These are phyloP conservation scores for Rhagonycha fulva DNA, from an alignment of 2,888 invertebrate species.

Conservation along the genomic window DNA sequence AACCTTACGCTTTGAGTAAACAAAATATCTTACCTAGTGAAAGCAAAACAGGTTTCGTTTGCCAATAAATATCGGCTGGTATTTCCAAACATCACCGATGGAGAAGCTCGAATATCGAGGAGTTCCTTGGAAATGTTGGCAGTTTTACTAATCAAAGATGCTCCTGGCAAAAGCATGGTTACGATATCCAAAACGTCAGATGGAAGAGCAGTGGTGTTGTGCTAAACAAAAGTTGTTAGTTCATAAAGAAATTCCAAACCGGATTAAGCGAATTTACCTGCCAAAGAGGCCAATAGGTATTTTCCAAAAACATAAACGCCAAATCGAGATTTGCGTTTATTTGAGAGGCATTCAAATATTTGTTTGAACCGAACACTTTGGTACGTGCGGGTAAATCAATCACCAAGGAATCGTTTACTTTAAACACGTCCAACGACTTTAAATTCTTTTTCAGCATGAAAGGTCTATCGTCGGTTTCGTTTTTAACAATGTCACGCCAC, in stretches of 20 bases:
- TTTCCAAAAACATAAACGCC: conserved; percentile 43
- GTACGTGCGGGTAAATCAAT: conserved; percentile 52
- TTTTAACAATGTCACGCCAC: conserved; percentile 67
- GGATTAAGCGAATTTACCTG: conserved; percentile 48
- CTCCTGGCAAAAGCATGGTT: conserved; percentile 78
- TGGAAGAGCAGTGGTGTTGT: conserved; percentile 41
- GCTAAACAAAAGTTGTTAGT: conserved; percentile 32
- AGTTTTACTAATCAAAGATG: conserved; percentile 57
- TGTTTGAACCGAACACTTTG: conserved; percentile 43
- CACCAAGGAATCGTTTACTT: conserved; percentile 46
- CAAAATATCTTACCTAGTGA: not conserved
- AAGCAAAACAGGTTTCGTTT: conserved; percentile 64
- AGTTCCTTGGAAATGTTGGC: conserved; percentile 49
- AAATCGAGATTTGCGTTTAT: conserved; percentile 41
- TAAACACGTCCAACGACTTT: conserved; percentile 46
- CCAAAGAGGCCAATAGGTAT: conserved; percentile 58
- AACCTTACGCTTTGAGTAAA: conserved; percentile 36
- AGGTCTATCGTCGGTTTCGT: conserved; percentile 56
- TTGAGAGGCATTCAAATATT: conserved; percentile 32
- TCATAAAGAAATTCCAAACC: not conserved
- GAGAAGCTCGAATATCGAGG: conserved; percentile 56
- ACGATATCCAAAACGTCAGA: conserved; percentile 65
- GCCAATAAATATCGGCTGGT: conserved; percentile 54
- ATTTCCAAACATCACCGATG: conserved; percentile 69
- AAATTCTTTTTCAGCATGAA: conserved; percentile 51